Evolutionary conservation across 2,797 vertebrate genomes (phyloP).

Genomic region (Macroramphosus scolopax): DNA sequence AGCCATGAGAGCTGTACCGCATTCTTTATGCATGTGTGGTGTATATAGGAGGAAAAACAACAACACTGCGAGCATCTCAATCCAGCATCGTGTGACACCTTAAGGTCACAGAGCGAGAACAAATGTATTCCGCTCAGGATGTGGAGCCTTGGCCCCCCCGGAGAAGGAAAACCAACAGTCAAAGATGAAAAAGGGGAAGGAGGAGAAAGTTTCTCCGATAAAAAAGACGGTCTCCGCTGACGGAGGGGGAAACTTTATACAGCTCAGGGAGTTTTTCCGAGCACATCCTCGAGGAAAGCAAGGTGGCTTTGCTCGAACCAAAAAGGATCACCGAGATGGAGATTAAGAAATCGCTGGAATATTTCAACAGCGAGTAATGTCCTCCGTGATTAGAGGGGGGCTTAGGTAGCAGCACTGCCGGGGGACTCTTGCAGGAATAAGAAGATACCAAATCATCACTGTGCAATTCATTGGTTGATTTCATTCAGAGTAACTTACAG

Average conservation of each 20-base stretch:
- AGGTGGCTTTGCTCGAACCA: constrained; percentile 49
- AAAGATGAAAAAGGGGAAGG: neutral
- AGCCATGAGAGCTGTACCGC: too few species aligned
- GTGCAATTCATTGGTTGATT: constrained; percentile 37
- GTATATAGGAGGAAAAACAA: too few species aligned
- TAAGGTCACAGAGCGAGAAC: constrained; percentile 5
- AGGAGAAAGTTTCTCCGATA: constrained; percentile 11
- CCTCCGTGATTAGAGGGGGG: constrained; percentile 45
- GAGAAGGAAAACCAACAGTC: constrained; percentile 2
- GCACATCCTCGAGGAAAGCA: constrained; percentile 22
- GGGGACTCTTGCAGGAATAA: constrained; percentile 10
- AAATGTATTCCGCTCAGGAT: constrained; percentile 8
- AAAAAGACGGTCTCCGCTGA: constrained; percentile 27
- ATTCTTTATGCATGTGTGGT: too few species aligned
- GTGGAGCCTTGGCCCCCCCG: neutral
- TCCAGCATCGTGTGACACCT: constrained; percentile 11
- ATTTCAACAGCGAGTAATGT: constrained; percentile 33
- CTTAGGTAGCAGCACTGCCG: constrained; percentile 37
- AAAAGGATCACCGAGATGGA: constrained; percentile 40
- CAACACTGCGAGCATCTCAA: constrained; percentile 13
- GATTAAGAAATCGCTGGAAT: constrained; percentile 48
- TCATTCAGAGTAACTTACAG: constrained; percentile 35
- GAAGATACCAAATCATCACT: constrained; percentile 52
- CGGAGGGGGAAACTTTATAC: constrained; percentile 10
- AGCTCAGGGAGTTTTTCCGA: constrained; percentile 12